Evolutionary conservation across 2,797 vertebrate species (phyloP).

Genomic region (Aselliscus stoliczkanus): DNA sequence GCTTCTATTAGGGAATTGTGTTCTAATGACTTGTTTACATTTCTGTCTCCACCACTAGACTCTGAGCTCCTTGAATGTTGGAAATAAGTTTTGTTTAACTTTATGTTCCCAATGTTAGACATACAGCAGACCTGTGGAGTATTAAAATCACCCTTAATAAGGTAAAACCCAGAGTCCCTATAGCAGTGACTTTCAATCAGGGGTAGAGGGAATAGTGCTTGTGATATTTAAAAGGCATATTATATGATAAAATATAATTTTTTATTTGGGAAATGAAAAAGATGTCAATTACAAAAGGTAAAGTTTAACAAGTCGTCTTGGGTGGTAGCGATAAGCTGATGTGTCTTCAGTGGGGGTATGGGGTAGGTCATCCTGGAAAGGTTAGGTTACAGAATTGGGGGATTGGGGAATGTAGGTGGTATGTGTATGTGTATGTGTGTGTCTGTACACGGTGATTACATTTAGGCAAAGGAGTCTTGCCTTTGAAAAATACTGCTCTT

Average conservation of each 20-base stretch:
- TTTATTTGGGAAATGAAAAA: background rate
- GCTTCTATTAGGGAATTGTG: background rate
- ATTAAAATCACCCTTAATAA: constrained; percentile 13
- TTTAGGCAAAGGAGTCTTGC: background rate
- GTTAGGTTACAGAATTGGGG: background rate
- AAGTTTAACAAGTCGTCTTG: background rate
- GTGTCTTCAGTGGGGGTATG: background rate
- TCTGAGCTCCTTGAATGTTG: background rate
- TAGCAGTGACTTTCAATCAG: background rate
- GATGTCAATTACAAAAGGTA: background rate
- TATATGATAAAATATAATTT: background rate
- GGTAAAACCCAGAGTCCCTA: background rate
- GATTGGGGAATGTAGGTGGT: background rate
- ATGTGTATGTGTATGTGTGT: background rate
- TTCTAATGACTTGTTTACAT: constrained; percentile 13
- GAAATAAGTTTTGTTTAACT: constrained; percentile 11
- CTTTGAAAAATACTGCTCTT: background rate
- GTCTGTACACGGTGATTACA: background rate
- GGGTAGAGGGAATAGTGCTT: background rate
- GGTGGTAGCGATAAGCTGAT: background rate
- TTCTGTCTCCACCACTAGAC: background rate
- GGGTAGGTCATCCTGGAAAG: background rate
- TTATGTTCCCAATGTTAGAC: background rate
- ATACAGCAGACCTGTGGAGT: background rate
- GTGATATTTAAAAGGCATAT: background rate